A percentile compares a stretch with the other conserved stretches of the same genome.
phyloP scores from a whole-genome alignment of 1,140 invertebrate species.

The Cherax quadricarinatus region DNA sequence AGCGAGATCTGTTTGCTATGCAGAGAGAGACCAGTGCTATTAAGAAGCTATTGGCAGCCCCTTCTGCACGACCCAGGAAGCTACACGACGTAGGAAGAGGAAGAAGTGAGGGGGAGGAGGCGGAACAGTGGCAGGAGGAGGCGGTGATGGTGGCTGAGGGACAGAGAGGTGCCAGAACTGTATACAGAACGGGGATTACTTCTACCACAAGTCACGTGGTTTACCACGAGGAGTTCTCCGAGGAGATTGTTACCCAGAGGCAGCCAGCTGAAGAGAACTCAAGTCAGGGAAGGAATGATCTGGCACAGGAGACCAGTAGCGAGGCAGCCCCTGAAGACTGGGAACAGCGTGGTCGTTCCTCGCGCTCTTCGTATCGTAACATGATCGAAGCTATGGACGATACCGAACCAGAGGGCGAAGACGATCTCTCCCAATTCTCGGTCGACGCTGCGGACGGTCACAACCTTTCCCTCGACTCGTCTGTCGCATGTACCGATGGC shows the following conservation, averaged over 20 bases:
- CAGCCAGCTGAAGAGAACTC: too few relatives aligned
- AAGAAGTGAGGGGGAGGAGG: neutral
- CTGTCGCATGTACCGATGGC: neutral
- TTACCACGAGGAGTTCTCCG: slow-evolving; percentile 8
- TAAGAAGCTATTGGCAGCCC: neutral
- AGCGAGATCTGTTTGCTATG: slow-evolving; percentile 32
- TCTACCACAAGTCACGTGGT: slow-evolving; percentile 21
- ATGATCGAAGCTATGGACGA: slow-evolving; percentile 26
- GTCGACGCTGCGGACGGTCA: neutral
- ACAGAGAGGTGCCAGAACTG: neutral
- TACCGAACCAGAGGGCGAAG: neutral
- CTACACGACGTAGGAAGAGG: neutral
- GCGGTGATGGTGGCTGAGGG: neutral
- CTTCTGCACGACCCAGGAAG: neutral
- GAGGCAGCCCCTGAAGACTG: neutral
- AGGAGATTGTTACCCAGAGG: slow-evolving; percentile 18
- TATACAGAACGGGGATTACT: slow-evolving; percentile 7
- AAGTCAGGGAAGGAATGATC: too few relatives aligned
- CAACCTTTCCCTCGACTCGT: neutral
- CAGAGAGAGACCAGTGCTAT: slow-evolving; percentile 30
- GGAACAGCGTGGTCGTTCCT: neutral
- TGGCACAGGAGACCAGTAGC: neutral
- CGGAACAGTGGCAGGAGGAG: slow-evolving; percentile 21
- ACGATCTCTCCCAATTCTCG: slow-evolving; percentile 10
- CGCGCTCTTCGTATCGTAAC: slow-evolving; percentile 23